phyloP scores from a whole-genome alignment of 2,888 invertebrate genomes.

The Troglohyphantes excavatus region DNA sequence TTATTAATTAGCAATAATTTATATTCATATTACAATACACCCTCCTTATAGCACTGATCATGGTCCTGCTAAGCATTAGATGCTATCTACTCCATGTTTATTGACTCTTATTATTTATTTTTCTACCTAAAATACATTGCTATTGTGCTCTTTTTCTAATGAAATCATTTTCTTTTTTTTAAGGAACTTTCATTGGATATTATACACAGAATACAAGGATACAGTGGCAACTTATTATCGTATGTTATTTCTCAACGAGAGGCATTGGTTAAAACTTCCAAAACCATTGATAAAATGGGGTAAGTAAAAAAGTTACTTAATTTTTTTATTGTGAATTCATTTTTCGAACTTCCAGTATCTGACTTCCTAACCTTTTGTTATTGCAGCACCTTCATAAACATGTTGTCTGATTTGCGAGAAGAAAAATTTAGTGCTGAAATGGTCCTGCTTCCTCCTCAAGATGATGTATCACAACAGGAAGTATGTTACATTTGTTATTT shows the following conservation, averaged over 20 bases:
- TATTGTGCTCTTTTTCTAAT: not conserved
- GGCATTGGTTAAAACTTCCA: conserved; percentile 4
- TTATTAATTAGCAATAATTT: too few species aligned
- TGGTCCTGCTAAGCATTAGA: too few species aligned
- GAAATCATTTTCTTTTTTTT: not conserved
- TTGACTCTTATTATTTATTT: not conserved
- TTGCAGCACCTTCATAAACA: conserved; percentile 38
- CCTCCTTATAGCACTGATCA: too few species aligned
- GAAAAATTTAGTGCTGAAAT: not conserved
- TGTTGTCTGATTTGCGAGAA: conserved; percentile 25
- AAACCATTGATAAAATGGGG: conserved; percentile 45
- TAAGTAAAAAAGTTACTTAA: conserved; percentile 11
- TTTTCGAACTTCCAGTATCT: too few species aligned
- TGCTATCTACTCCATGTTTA: not conserved
- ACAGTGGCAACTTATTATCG: conserved; percentile 88
- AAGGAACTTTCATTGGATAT: conserved; percentile 90
- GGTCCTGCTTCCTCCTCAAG: conserved; percentile 40
- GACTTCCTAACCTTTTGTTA: not conserved
- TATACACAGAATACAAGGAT: conserved; percentile 93
- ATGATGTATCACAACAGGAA: not conserved
- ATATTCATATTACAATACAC: too few species aligned
- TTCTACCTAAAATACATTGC: not conserved
- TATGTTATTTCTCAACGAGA: conserved; percentile 33
- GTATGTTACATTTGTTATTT: conserved; percentile 24
- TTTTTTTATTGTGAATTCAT: too few species aligned